Evolutionary conservation across 2,888 invertebrate species (phyloP).

Genomic region (Trissolcus brochymenae): DNA sequence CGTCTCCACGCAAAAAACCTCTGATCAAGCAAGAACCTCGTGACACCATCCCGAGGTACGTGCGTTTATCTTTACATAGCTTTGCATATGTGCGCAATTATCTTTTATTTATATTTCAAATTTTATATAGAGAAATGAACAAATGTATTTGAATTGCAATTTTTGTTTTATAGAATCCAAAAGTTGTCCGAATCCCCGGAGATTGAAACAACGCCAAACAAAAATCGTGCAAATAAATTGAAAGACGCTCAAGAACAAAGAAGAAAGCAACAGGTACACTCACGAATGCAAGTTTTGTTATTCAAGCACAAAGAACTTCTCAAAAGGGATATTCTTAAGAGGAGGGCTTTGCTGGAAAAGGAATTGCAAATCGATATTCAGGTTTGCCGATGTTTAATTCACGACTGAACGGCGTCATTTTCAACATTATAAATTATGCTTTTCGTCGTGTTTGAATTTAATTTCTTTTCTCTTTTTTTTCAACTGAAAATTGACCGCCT

Average conservation of each 20-base stretch:
- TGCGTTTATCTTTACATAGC: no score
- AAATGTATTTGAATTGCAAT: background rate
- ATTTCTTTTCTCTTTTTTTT: constrained; percentile 15
- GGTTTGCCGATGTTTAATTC: constrained; percentile 74
- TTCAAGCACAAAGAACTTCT: constrained; percentile 93
- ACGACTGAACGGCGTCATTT: constrained; percentile 44
- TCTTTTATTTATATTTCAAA: background rate
- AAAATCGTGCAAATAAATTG: constrained; percentile 73
- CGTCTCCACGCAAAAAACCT: constrained; percentile 63
- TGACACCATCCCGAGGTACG: constrained; percentile 34
- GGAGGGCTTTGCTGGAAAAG: constrained; percentile 91
- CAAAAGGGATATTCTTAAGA: constrained; percentile 95
- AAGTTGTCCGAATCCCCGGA: constrained; percentile 67
- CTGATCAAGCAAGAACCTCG: constrained; percentile 49
- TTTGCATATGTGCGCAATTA: no score
- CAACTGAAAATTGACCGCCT: constrained; percentile 16
- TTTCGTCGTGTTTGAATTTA: constrained; percentile 11
- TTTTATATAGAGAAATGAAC: background rate
- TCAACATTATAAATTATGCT: constrained; percentile 50
- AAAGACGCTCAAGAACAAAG: constrained; percentile 78
- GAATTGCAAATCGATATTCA: constrained; percentile 94
- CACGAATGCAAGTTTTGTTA: constrained; percentile 84
- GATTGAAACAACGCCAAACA: constrained; percentile 66
- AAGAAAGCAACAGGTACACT: constrained; percentile 78
- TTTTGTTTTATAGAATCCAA: constrained; percentile 61